Conservation (phyloP, 2,797 vertebrate species). For the Crocodylus rhombifer region DNA sequence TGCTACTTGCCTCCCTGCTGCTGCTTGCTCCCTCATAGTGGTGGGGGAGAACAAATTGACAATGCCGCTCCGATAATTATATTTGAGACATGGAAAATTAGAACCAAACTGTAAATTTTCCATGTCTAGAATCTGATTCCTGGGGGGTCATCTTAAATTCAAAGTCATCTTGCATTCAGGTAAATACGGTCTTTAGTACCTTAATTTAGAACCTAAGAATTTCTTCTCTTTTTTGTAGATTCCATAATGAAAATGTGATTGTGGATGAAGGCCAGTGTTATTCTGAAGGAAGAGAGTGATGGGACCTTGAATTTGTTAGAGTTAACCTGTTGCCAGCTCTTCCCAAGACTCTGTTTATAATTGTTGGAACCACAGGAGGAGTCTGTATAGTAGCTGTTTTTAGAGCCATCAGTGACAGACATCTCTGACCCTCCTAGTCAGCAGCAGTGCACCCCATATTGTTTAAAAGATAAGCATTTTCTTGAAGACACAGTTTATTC, state of each 20-base stretch:
- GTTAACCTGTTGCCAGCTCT: constrained; percentile 48
- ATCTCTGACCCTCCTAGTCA: background rate
- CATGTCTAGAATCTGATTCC: too few species aligned
- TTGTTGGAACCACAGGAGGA: constrained; percentile 47
- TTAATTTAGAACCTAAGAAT: constrained; percentile 41
- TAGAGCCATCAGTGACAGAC: constrained; percentile 29
- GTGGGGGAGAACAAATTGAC: too few species aligned
- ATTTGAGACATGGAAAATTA: too few species aligned
- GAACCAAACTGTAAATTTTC: too few species aligned
- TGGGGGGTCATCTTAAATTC: too few species aligned
- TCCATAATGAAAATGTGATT: constrained; percentile 48
- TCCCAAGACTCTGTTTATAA: constrained; percentile 63
- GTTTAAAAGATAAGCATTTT: constrained; percentile 46
- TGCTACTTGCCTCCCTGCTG: too few species aligned
- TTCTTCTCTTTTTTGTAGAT: constrained; percentile 64
- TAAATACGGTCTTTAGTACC: too few species aligned
- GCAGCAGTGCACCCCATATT: background rate
- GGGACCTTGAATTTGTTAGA: constrained; percentile 26
- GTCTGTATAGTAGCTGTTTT: constrained; percentile 54
- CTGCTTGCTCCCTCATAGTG: too few species aligned
- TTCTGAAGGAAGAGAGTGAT: constrained; percentile 24
- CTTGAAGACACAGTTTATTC: background rate
- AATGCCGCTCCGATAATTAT: too few species aligned
- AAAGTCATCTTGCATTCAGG: too few species aligned
- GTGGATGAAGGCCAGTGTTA: constrained; percentile 44